Evolutionary conservation across 2,113 vertebrate genomes (phyloP), one percentile per base, ranked within the genome.

Genomic region (Sylvietta virens): DNA sequence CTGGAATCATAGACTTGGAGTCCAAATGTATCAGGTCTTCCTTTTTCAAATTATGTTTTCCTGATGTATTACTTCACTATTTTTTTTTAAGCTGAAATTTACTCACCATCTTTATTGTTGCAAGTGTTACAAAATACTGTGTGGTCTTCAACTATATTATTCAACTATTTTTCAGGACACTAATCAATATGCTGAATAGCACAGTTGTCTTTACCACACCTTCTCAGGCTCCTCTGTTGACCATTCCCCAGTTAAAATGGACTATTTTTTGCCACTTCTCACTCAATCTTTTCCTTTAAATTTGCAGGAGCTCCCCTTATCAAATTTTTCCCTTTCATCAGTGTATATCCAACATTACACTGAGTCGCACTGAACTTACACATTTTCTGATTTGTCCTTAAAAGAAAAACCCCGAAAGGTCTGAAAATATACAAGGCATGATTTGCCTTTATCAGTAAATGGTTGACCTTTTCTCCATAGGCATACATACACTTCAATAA

Each of bases 21-120:
- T 21, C 65, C 9, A 4, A 60, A 33, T 2, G 4, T 24, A 67
- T 39, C 1, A 0, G 20, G 18, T 31, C 57, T 7, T 14, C 19
- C 6, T 66, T 77, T 42, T 56, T 51, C 50, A 65, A 37, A 30
- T 51, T 42, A 47, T 10, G 4, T 67, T 71, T 76, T 85, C 70
- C 70, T 62, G 30, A 44, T 37, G 2, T 10, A 66, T 37, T 69
- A 70, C 28, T 60, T 83, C 31, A 39, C 3, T 20, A 10, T 20
- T 35, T 47, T 50, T 81, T 65, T 24, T 5, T 27, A 6, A 7
- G 6, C 7, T 47, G 9, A 48, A 37, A 74, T 92, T 66, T 53
- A 73, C 16, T 61, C 42, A 39, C 21, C 12, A 44, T 57, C 18
- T 18, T 66, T 69, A 72, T 54, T 67, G 62, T 13, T 79, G 10